Evolutionary conservation across 2,888 invertebrate species (phyloP).

Genomic region (Brenthis daphne): DNA sequence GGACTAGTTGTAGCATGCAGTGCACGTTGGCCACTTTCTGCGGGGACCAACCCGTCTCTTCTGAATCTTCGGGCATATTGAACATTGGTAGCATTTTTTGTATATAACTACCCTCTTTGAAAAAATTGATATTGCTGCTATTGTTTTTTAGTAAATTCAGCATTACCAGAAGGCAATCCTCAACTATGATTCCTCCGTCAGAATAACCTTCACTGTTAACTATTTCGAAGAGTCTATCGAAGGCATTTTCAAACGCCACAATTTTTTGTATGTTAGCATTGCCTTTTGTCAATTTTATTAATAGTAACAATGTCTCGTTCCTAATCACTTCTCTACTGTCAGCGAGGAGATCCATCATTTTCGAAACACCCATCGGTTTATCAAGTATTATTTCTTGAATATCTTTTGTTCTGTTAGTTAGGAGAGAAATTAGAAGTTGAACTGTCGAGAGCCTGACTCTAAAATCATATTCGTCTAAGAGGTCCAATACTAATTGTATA

Average conservation of each 20-base stretch:
- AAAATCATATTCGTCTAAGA: constrained; percentile 97
- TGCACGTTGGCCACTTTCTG: constrained; percentile 98
- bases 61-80: constrained; percentile 85
- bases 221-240: constrained; percentile 96
- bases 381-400: constrained; percentile 93
- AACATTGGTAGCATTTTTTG: constrained; percentile 95
- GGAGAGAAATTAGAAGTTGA: constrained; percentile 92
- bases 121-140: constrained; percentile 98
- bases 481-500: constrained; percentile 89
- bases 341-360: constrained; percentile 96
- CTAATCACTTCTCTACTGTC: constrained; percentile 97
- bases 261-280: constrained; percentile 99
- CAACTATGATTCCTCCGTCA: constrained; percentile 98
- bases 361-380: constrained; percentile 98
- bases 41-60: constrained; percentile 92
- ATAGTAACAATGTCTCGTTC: constrained; percentile 94
- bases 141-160: constrained; percentile 97
- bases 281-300: constrained; percentile 94
- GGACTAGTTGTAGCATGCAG: constrained; percentile 93
- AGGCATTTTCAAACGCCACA: constrained; percentile 99
- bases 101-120: constrained; percentile 98
- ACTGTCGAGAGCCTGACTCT: constrained; percentile 95
- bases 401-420: constrained; percentile 92
- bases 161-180: constrained; percentile 97
- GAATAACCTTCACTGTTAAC: constrained; percentile 95